Evolutionary conservation across 1,140 invertebrate species (phyloP).

Genomic region (Pomphorhynchus laevis): DNA sequence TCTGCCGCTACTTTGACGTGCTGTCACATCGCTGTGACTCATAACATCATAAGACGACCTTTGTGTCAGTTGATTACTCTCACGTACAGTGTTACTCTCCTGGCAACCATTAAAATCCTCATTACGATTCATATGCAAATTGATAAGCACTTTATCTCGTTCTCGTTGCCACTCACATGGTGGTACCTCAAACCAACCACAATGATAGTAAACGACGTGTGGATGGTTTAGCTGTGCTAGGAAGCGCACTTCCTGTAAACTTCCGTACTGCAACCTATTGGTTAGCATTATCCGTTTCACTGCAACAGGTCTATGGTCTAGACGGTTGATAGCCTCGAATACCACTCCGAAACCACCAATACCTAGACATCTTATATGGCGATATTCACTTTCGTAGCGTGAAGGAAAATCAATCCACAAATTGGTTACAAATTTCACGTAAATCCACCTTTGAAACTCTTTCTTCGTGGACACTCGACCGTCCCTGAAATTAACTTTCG

Average conservation of each 20-base stretch:
- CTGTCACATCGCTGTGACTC: no score
- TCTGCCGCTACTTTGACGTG: no score
- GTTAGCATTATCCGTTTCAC: slow-evolving; percentile 62
- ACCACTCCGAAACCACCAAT: slow-evolving; percentile 83
- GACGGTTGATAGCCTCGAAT: slow-evolving; percentile 63
- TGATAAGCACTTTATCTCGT: slow-evolving; percentile 33
- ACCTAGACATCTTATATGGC: slow-evolving; percentile 40
- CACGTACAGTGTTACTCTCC: no score
- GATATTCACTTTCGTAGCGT: slow-evolving; percentile 49
- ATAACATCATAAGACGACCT: no score
- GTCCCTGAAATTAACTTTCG: no score
- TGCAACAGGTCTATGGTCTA: slow-evolving; percentile 68
- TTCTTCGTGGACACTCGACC: no score
- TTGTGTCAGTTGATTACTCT: no score
- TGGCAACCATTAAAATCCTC: no score
- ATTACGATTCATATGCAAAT: no score
- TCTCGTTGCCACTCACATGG: slow-evolving; percentile 47
- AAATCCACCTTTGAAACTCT: no score
- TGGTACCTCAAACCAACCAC: slow-evolving; percentile 52
- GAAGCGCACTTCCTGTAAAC: not conserved
- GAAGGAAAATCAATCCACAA: slow-evolving; percentile 22
- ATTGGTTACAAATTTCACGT: no score
- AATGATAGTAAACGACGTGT: not conserved
- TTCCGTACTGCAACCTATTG: slow-evolving; percentile 27
- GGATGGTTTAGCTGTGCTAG: not conserved